Evolutionary conservation across 2,113 vertebrate genomes (phyloP).

Genomic region (Lanius ludovicianus): DNA sequence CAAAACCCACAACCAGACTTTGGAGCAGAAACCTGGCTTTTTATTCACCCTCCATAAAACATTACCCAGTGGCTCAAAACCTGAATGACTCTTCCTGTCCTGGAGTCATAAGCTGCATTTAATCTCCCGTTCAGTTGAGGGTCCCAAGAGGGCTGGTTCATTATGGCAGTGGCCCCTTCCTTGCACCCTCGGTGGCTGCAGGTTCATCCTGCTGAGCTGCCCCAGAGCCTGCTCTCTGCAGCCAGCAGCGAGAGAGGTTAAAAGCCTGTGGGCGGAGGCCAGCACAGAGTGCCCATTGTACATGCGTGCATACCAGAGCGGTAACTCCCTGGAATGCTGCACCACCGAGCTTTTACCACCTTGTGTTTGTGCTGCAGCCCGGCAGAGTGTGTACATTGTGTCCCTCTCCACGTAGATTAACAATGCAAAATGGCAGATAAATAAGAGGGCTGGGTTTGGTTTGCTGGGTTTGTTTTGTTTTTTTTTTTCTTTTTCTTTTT

Average conservation of each 20-base stretch:
- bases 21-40: neutral
- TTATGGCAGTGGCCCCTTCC: rapidly evolving
- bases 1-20: neutral
- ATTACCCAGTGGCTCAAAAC: neutral
- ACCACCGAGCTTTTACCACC: constrained; percentile 50
- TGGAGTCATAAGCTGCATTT: rapidly evolving
- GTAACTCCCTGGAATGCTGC: constrained; percentile 70
- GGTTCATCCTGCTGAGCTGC: neutral
- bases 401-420: constrained; percentile 23
- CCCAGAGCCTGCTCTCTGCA: neutral
- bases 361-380: constrained; percentile 45
- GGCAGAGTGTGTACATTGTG: neutral
- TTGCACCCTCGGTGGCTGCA: rapidly evolving
- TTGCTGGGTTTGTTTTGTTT: too few species aligned
- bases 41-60: neutral
- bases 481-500: neutral
- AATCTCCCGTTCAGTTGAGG: rapidly evolving
- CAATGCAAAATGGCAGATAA: constrained; percentile 5
- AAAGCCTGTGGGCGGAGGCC: constrained; percentile 33
- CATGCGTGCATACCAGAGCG: constrained; percentile 49
- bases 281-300: constrained; percentile 69
- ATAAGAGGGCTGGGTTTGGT: neutral
- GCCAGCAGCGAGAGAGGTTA: constrained; percentile 28
- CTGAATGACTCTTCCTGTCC: neutral
- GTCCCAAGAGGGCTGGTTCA: rapidly evolving